Evolutionary conservation across 1,140 invertebrate species (phyloP), one percentile per base, ranked within the genome.

Genomic region (Drosophila mojavensis): DNA sequence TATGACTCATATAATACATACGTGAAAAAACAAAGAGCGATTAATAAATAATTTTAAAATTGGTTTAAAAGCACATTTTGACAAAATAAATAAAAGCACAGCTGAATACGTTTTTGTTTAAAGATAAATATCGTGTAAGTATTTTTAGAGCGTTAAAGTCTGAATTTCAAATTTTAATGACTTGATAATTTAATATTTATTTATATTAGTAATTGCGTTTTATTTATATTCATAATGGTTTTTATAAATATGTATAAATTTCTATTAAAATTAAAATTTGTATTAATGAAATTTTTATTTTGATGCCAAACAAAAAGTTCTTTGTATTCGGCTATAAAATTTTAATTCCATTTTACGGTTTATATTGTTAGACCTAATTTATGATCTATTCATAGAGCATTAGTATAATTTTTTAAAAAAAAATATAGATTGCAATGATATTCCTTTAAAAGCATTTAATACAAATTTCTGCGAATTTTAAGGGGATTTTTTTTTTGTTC

Each of bases 11-110:
- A 13, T 17, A 17, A 55, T 30, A n/a, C 20, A 3, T 17, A 47
- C 54, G 54, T 41, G 54, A 11, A 56, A 11, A 56, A 56, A 17
- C 33, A 54, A 54, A 54, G 4, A 39, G 36, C 36, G 36, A 39
- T 0, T 5, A 53, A 54, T 45, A 45, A 15, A 17, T 17, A 17
- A 9, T 9, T 6, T 10, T 20, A 2, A 17, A 47, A 17, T 9
- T 39, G 11, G 15, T n/a, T 45, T 45, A 45, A 45, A 36, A 36
- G 6, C 9, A 6, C 11, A 39, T 39, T 39, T 39, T 4, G 10
- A 39, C 11, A 39, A 13, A 11, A 11, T 11, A 3, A 39, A 13
- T 39, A 39, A 39, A 11, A 4, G 3, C 36, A 11, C 36, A 39
- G 36, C 36, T 39, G 36, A 39, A 4, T 9, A 9, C 7, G 6